Evolutionary conservation across 2,113 vertebrate species (phyloP), one percentile per base, ranked within the genome.

Genomic region (Microcebus jonahi): DNA sequence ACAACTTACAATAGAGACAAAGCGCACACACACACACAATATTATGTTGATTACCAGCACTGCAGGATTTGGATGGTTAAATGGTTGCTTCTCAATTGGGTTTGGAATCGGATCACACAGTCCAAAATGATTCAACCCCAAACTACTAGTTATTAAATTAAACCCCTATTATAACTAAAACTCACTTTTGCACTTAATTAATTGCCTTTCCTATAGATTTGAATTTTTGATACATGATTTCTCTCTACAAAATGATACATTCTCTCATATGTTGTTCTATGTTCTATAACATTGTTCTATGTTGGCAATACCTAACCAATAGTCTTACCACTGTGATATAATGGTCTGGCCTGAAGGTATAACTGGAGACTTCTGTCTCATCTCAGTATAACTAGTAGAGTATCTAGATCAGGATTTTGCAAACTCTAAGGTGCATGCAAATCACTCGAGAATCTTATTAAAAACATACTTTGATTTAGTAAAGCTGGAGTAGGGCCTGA

Each of bases 81-180:
- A 76, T 68, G 39, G 93, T 23, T 86, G 31, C 7, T 73, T 88
- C 48, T 96, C 14, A 61, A 1, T 3, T 93, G 11, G 48, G 70
- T 93, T 95, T 86, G 31, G 73, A 96, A 82, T 95, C 61, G 31
- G 20, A 50, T 96, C 17, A 95, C 31, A 68, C 13, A 71, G 20
- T 55, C 31, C 55, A 96, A 76, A 88, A 70, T 45, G 20, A 94
- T 53, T 81, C 90, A 88, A 61, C 2, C 23, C 39, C 39, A 89
- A 86, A 71, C 31, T 42, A 61, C 55, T 88, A 15, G 29, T 68
- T 77, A 88, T n/a, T 91, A 91, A 96, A 93, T 93, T 85, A 31
- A 89, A 91, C 14, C 13, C 27, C 17, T 94, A 34, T 76, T 75
- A 70, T 48, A 94, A 31, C 59, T 85, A 86, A 96, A 88, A 87